Evolutionary conservation across 2,113 vertebrate species (phyloP), one percentile per base, ranked within the genome.

Genomic region (Cettia cetti): DNA sequence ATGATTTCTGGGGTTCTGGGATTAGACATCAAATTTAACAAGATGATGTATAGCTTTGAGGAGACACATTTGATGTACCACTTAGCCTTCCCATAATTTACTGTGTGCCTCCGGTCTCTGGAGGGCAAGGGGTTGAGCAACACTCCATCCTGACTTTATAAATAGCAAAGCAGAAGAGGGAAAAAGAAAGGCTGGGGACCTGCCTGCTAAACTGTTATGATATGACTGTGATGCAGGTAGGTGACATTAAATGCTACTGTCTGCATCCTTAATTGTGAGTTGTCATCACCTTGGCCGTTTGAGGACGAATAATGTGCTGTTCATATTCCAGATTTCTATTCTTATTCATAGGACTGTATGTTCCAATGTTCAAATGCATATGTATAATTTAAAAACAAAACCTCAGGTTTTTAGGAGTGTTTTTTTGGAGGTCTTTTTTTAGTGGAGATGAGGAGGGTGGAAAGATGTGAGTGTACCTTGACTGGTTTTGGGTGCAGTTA

Each of bases 21-120:
- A 96, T 95, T 97, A 97, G 95, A 70, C 88, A 91, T 97, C 95
- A 97, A 97, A 95, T 97, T 94, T 97, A 97, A 97, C 93, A 94
- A 94, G 93, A 96, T 95, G 96, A 97, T 97, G 85, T 95, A 97
- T 96, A 94, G 94, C 95, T 97, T 96, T 94, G 95, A 96, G 93
- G 90, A 97, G 96, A 95, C 94, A 95, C 93, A 83, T 96, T 97
- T 97, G 95, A 96, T 97, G 95, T 96, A 96, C 96, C 96, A 96
- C 91, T 97, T 97, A 97, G 95, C 95, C 93, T 97, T 96, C 93
- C 95, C 89, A 94, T 96, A 96, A 95, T 95, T 97, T 95, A 95
- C 94, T 95, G 88, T 39, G 45, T 96, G 82, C 69, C 79, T 91
- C 77, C 3, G 7, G 68, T 96, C 96, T 97, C 96, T 80, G 82